These are phyloP conservation scores for Drosophila nigricruria DNA, from an alignment of 2,888 invertebrate genomes.

Conservation along the genomic window DNA sequence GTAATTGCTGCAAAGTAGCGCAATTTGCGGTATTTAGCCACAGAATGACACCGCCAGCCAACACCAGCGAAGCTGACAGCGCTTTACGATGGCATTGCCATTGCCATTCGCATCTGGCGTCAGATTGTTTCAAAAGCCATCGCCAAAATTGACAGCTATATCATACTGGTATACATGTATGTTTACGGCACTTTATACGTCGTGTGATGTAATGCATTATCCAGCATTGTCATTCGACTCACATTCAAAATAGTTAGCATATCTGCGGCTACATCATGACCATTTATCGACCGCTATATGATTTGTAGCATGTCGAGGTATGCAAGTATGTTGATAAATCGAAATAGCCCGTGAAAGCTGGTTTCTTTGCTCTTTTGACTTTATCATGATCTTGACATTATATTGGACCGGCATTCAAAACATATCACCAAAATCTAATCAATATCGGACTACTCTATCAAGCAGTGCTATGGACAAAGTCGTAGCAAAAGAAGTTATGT, in stretches of 20 bases:
- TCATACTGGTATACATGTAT: background rate
- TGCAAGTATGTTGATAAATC: too few relatives aligned
- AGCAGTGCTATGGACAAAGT: too few relatives aligned
- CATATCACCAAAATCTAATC: too few relatives aligned
- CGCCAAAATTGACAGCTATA: conserved; percentile 62
- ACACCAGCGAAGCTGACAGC: conserved; percentile 24
- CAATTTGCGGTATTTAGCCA: conserved; percentile 80
- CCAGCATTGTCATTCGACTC: conserved; percentile 5
- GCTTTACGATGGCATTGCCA: conserved; percentile 23
- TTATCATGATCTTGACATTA: background rate
- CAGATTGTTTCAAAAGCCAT: conserved; percentile 73
- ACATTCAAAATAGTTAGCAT: conserved; percentile 44
- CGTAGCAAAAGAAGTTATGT: too few relatives aligned
- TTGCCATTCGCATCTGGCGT: conserved; percentile 43
- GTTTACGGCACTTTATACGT: background rate
- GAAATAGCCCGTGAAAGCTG: too few relatives aligned
- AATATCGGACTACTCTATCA: too few relatives aligned
- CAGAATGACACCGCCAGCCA: conserved; percentile 67
- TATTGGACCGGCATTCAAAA: too few relatives aligned
- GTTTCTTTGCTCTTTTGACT: background rate
- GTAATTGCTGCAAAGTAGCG: conserved; percentile 75
- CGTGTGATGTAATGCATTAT: background rate
- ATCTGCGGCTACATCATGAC: conserved; percentile 50
- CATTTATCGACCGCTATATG: conserved; percentile 19
- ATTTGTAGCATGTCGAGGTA: background rate